These are phyloP conservation scores for Prolemur simus DNA, from an alignment of 2,113 vertebrate species.

Conservation along the genomic window DNA sequence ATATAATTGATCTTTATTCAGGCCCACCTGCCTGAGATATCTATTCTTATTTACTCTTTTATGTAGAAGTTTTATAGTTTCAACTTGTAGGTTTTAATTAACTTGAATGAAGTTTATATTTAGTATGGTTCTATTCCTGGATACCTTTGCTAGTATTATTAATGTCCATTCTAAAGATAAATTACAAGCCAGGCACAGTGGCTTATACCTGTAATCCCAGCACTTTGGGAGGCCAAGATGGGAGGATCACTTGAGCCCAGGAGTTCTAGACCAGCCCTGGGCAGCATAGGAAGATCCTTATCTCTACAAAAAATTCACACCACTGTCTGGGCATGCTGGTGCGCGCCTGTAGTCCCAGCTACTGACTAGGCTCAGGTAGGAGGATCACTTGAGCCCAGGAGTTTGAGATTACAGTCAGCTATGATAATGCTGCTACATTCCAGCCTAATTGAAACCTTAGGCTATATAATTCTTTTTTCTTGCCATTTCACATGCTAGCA, in stretches of 20 bases:
- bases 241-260: too few species aligned
- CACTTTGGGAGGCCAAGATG: too few species aligned
- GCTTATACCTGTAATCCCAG: too few species aligned
- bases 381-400: too few species aligned
- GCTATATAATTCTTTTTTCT: background rate
- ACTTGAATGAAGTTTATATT: background rate
- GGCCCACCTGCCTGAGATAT: fast-evolving
- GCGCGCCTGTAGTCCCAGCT: too few species aligned
- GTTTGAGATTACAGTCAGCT: too few species aligned
- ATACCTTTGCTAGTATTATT: background rate
- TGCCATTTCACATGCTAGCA: background rate
- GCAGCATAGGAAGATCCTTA: too few species aligned
- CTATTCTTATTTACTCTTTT: background rate
- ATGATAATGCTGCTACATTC: too few species aligned
- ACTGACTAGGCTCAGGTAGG: too few species aligned
- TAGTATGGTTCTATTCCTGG: background rate
- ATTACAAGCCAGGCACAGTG: background rate
- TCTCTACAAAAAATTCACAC: too few species aligned
- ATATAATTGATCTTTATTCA: background rate
- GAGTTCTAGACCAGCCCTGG: too few species aligned
- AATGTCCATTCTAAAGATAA: background rate
- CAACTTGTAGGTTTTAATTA: background rate
- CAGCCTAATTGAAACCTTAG: background rate
- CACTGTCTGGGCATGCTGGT: too few species aligned
- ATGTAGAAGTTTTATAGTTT: background rate